Base-by-base conservation (phyloP, 2,797 vertebrate genomes). In the Anguilla pacifica region DNA sequence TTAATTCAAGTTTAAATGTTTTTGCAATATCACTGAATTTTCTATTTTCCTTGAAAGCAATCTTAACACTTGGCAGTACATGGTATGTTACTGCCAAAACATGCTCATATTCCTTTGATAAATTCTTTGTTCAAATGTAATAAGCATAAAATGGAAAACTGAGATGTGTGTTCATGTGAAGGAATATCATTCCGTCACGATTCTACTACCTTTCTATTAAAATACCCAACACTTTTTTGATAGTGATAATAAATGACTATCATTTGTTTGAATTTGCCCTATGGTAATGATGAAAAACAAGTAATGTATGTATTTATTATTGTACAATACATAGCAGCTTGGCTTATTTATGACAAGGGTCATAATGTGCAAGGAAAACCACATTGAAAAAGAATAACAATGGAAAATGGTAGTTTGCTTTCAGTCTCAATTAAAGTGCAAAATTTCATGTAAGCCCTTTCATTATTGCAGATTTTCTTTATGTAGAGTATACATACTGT, bases 261-360 rank as follows among this genome's bases (percentile, higher is more conserved):
- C 31, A 79, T 10, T 81, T 51, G 46, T 85, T 49, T 6, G 11
- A 59, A n/a, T 84, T 84, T 49, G 39, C 70, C 57, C 51, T n/a
- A 35, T 83, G 72, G 55, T 72, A 49, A 22, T 84, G 22, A 64
- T 72, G 10, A 93, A 90, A 93, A 91, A 93, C 35, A 43, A 85
- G 67, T 67, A 81, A 77, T 28, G 67, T 91, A 93, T 88, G 57
- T 93, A 94, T 92, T 92, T 94, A 95, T 90, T 91, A 91, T 90
- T 92, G 86, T 91, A 88, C 89, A 93, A 90, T 92, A 92, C 94
- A 94, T 93, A 95, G 91, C 91, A 92, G 83, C 91, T 92, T 93
- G 91, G 77, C 92, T 94, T 95, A 96, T 96, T 96, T 95, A 96
- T 96, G 95, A 93, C 94, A 90, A 92, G 91, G 81, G 86, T 77